Evolutionary conservation across 2,888 invertebrate species (phyloP).

Genomic region (Eristalis arbustorum): DNA sequence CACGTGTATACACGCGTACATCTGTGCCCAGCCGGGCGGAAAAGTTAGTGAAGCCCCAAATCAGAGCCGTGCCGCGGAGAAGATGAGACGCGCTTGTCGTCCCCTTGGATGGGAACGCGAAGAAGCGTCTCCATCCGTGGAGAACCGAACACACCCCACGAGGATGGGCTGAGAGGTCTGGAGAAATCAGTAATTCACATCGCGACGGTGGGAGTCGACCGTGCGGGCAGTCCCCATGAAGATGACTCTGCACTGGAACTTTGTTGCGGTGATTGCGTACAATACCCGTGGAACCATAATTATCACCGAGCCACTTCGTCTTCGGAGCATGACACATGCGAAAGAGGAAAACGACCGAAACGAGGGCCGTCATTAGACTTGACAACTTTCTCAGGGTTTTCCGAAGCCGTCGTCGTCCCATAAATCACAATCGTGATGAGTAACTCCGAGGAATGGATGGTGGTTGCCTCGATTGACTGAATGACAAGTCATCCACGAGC

Average conservation of each 20-base stretch:
- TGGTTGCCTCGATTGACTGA: background rate
- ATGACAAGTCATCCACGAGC: background rate
- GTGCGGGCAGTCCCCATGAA: slow-evolving; percentile 47
- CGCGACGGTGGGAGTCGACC: slow-evolving; percentile 28
- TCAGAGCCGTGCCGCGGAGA: slow-evolving; percentile 59
- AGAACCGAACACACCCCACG: background rate
- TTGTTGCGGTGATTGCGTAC: background rate
- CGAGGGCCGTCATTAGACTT: background rate
- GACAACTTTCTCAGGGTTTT: background rate
- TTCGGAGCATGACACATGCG: background rate
- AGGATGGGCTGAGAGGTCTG: background rate
- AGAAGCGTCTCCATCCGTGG: slow-evolving; percentile 6
- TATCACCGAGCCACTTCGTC: background rate
- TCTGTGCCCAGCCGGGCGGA: slow-evolving; percentile 24
- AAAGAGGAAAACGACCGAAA: background rate
- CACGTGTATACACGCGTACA: background rate
- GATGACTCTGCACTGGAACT: slow-evolving; percentile 8
- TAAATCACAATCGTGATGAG: background rate
- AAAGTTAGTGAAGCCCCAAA: slow-evolving; percentile 50
- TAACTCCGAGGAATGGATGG: background rate
- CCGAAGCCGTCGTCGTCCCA: background rate
- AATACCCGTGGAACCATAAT: background rate
- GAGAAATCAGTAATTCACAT: slow-evolving; percentile 50
- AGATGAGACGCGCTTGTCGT: slow-evolving; percentile 34
- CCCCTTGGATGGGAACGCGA: slow-evolving; percentile 34